phyloP scores from a whole-genome alignment of 2,113 vertebrate genomes.

The Anser cygnoides region DNA sequence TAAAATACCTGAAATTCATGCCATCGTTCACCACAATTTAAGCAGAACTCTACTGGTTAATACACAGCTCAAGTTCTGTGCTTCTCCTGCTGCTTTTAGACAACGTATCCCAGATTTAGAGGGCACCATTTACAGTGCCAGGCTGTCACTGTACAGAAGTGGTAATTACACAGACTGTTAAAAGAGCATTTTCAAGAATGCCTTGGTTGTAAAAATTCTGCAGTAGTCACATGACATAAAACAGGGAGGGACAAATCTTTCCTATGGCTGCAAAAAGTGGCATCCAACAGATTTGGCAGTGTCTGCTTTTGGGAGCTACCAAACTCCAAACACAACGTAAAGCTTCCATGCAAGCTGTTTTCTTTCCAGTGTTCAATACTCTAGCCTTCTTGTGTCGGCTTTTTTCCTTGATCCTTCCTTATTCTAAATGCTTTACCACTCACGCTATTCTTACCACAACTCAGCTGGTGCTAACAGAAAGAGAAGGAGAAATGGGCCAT shows the following conservation, averaged over 20 bases:
- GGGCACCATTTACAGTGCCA: not conserved
- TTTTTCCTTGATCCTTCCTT: not conserved
- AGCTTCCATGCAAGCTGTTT: not conserved
- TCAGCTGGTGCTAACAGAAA: not conserved
- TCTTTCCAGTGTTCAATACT: not conserved
- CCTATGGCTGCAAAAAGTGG: not conserved
- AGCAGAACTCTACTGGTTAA: not conserved
- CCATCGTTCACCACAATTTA: not conserved
- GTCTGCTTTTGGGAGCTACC: not conserved
- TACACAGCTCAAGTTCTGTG: not conserved
- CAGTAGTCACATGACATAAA: not conserved
- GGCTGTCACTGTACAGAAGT: not conserved
- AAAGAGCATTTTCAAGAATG: not conserved
- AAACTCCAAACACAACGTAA: not conserved
- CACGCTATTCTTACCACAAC: not conserved
- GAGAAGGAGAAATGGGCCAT: not conserved
- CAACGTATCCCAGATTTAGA: not conserved
- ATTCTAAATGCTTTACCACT: not conserved
- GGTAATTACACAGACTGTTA: slow-evolving; percentile 9
- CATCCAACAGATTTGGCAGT: not conserved
- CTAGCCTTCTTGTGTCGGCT: not conserved
- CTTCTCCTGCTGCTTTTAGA: not conserved
- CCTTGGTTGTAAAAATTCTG: not conserved
- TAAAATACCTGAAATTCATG: not conserved
- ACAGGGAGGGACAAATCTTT: not conserved